These are phyloP conservation scores for Drosophila meridionalis DNA, from an alignment of 2,888 invertebrate genomes.

Conservation along the genomic window DNA sequence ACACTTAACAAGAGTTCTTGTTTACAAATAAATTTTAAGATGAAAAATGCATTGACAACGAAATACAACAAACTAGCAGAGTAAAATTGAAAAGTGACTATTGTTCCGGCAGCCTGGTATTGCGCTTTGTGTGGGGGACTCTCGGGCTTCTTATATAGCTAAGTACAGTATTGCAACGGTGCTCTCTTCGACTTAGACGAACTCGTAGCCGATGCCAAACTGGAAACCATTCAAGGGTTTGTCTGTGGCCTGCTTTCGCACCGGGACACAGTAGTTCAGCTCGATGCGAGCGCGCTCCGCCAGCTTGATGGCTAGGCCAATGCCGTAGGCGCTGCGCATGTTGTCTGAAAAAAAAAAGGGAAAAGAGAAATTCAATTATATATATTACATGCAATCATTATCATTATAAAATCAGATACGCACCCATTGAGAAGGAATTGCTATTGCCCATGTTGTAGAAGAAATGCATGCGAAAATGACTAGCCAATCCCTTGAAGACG, in stretches of 20 bases:
- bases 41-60: conserved; percentile 64
- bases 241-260: conserved; percentile 89
- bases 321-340: conserved; percentile 91
- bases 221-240: conserved; percentile 90
- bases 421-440: conserved; percentile 85
- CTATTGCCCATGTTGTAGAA: conserved; percentile 96
- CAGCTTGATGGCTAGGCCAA: conserved; percentile 93
- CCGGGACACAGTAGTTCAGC: conserved; percentile 96
- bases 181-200: conserved; percentile 86
- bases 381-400: too few relatives aligned
- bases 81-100: conserved; percentile 36
- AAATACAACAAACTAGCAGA: conserved; percentile 52
- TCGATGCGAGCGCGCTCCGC: conserved; percentile 95
- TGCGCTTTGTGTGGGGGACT: conserved; percentile 33
- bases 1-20: conserved; percentile 45
- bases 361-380: not conserved
- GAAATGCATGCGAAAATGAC: conserved; percentile 94
- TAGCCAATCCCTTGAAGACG: conserved; percentile 91
- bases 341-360: conserved; percentile 80
- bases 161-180: conserved; percentile 35
- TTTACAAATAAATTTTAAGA: conserved; percentile 63
- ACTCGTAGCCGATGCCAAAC: conserved; percentile 93
- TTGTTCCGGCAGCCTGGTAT: conserved; percentile 22
- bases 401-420: not conserved
- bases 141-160: conserved; percentile 45